Evolutionary conservation across 1,140 invertebrate genomes (phyloP), one percentile per base, ranked within the genome.

Genomic region (Cydia splendana): DNA sequence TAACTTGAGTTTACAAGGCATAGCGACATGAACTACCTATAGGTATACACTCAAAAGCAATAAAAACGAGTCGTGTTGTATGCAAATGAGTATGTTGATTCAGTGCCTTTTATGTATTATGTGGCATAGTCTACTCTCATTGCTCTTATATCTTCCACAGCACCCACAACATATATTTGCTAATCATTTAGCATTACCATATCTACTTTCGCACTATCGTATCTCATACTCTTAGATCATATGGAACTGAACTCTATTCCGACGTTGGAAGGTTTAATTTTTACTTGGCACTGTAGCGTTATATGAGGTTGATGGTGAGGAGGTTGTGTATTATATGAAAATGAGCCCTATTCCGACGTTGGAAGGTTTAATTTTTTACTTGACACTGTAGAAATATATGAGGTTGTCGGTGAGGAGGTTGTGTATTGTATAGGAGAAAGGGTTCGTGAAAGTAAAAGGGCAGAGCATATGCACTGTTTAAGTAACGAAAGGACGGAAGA

Each of bases 361-460:
- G 20, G 18, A 62, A 62, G 20, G 57, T 24, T 24, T 18, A 53
- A 18, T 12, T 62, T n/a, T 62, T 10, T 24, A 62, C 57, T 10
- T 20, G 4, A 24, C 9, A 62, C 4, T n/a, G 6, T 9, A 20
- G 20, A 7, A 18, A 24, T 62, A 62, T 24, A 62, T 18, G 51
- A 18, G 6, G 15, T 24, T 57, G 53, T 7, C 12, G 15, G 53
- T 24, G 20, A 12, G 20, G 9, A 24, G 18, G 57, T 62, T 24
- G 57, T 62, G 57, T 62, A 62, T 62, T 62, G 57, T 62, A n/a
- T 0, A 24, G 20, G 57, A 62, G 57, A 62, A 62, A 62, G 57
- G 57, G 20, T 1, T 24, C n/a, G 57, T 24, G 57, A 62, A 62
- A 62, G 57, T 62, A 62, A 62, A 62, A 62, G 57, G 57, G 10